These are phyloP conservation scores for Ganaspis brasiliensis DNA, from an alignment of 2,888 invertebrate species.

Conservation along the genomic window DNA sequence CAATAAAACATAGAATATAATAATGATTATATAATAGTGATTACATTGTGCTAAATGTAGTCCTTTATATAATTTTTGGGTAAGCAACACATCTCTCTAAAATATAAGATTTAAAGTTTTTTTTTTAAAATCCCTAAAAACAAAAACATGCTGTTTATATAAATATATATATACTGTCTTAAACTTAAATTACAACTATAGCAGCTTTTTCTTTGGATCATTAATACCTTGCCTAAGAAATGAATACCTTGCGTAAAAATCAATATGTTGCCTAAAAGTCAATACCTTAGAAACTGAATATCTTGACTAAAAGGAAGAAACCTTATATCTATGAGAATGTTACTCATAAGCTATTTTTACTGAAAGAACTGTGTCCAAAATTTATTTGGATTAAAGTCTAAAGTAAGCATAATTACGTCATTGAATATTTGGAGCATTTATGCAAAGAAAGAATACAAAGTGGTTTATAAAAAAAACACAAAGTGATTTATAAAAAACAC, in stretches of 20 bases:
- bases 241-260: conserved; percentile 25
- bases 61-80: conserved; percentile 29
- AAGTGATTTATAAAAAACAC: no score
- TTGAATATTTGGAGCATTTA: conserved; percentile 9
- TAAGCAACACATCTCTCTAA: conserved; percentile 13
- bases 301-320: neutral
- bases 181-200: conserved; percentile 9
- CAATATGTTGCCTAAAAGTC: no score
- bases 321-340: neutral
- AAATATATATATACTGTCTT: no score
- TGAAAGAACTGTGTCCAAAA: conserved; percentile 6
- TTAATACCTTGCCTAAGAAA: conserved; percentile 41
- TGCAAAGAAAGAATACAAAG: no score
- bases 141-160: no score
- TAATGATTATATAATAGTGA: no score
- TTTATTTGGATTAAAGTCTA: neutral
- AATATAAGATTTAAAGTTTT: no score
- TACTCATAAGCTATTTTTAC: conserved; percentile 3
- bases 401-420: neutral
- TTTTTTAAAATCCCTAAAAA: no score
- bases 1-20: neutral
- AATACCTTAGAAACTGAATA: no score
- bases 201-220: conserved; percentile 20
- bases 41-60: conserved; percentile 19
- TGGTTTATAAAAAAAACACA: no score